Evolutionary conservation across 2,888 invertebrate genomes (phyloP).

Genomic region (Diachrysia chrysitis): DNA sequence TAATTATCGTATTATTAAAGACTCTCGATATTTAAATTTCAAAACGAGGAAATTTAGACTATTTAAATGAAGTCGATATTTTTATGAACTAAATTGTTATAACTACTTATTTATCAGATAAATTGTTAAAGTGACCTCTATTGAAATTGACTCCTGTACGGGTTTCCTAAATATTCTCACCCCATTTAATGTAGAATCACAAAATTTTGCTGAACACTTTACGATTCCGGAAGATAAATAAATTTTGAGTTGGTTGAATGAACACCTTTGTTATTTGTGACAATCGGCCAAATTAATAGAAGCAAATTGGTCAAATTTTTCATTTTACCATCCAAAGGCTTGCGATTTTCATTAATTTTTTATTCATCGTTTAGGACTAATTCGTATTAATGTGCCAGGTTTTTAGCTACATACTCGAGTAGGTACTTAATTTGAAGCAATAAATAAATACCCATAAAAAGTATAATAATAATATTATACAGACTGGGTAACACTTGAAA

Average conservation of each 20-base stretch:
- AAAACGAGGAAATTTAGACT: too few species aligned
- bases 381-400: background rate
- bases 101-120: too few species aligned
- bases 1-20: background rate
- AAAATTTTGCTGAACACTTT: slow-evolving; percentile 64
- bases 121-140: background rate
- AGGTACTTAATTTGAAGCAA: too few species aligned
- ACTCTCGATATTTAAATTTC: too few species aligned
- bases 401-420: background rate
- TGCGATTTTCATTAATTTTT: background rate
- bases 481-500: slow-evolving; percentile 26
- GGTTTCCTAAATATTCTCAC: slow-evolving; percentile 61
- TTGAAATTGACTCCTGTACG: slow-evolving; percentile 58
- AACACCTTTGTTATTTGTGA: slow-evolving; percentile 62
- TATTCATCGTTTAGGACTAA: slow-evolving; percentile 9
- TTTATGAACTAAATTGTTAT: too few species aligned
- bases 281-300: slow-evolving; percentile 44
- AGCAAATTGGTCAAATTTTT: slow-evolving; percentile 13
- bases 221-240: slow-evolving; percentile 65
- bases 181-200: slow-evolving; percentile 58
- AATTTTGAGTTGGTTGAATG: slow-evolving; percentile 46
- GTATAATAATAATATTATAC: too few species aligned
- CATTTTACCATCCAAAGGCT: slow-evolving; percentile 5
- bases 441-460: slow-evolving; percentile 14
- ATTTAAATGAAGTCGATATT: too few species aligned